Evolutionary conservation across 2,888 invertebrate species (phyloP).

Genomic region (Tillus elongatus): DNA sequence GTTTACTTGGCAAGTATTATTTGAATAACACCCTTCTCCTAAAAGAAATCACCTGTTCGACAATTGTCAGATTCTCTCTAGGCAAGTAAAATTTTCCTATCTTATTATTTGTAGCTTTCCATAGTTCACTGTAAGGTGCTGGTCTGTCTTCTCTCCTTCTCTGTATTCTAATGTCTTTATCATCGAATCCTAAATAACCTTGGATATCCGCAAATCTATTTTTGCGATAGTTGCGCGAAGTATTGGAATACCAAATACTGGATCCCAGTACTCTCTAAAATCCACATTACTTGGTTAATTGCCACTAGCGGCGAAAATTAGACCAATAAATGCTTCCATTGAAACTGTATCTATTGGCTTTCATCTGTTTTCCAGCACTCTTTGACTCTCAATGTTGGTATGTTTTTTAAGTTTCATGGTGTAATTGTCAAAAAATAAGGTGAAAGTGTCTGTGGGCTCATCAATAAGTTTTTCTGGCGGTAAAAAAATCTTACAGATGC

Average conservation of each 20-base stretch:
- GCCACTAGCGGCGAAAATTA: not conserved
- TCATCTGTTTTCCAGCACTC: slow-evolving; percentile 9
- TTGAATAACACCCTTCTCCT: slow-evolving; percentile 11
- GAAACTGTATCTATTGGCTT: slow-evolving; percentile 5
- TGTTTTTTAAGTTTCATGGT: not conserved
- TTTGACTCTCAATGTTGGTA: slow-evolving; percentile 5
- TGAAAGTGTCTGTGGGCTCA: not conserved
- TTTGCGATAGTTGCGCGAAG: slow-evolving; percentile 9
- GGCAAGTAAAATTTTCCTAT: slow-evolving; percentile 13
- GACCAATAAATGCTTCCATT: slow-evolving; percentile 5
- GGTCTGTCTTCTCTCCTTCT: slow-evolving; percentile 12
- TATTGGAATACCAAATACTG: slow-evolving; percentile 10
- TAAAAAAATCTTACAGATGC: slow-evolving; percentile 10
- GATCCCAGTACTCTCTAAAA: slow-evolving; percentile 12
- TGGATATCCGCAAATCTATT: slow-evolving; percentile 7
- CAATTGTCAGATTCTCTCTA: slow-evolving; percentile 12
- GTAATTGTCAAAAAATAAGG: not conserved
- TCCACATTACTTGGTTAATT: not conserved
- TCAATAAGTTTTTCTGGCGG: slow-evolving; percentile 9
- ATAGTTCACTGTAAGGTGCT: slow-evolving; percentile 11
- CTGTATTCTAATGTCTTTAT: slow-evolving; percentile 5
- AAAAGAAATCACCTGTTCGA: slow-evolving; percentile 15
- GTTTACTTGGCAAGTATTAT: slow-evolving; percentile 16
- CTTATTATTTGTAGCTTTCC: slow-evolving; percentile 10
- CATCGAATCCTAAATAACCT: slow-evolving; percentile 9